Base-by-base conservation (phyloP, 30 jellyfish, hydroid and myxozoan genomes). In the Turritopsis rubra region DNA sequence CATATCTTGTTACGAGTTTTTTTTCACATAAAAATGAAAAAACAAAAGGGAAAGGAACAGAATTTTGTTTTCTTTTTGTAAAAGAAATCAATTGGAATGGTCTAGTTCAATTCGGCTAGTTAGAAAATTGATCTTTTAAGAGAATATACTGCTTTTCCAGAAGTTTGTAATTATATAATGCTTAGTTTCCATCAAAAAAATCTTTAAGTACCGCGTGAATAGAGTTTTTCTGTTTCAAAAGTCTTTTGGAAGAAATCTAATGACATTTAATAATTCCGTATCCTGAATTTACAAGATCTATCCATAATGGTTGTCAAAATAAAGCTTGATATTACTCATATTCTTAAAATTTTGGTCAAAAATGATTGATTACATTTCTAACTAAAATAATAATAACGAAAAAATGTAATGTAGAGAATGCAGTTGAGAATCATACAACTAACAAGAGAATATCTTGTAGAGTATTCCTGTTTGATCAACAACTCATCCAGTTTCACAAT, bases 1-100 rank as follows among this genome's bases (percentile, higher is more conserved):
- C 77, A 68, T 23, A 68, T 68, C 77, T n/a, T 68, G 77, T 68
- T 68, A 68, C 77, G 77, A 1, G 77, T 41, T 41, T 3, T 41
- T n/a, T 41, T 41, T 41, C 60, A 41, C 60, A 41, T 41, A 41
- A 41, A 41, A 41, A 41, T 41, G 60, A 41, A 41, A 41, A 41
- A 41, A 41, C 5, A 41, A 41, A 41, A 41, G 13, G 60, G 13
- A 41, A 41, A 3, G 60, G 60, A 41, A 41, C 5, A 13, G 60
- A 41, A 41, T 41, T 41, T 41, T 3, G 5, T 41, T 41, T 41
- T 41, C 60, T 41, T 41, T 41, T 13, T 41, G 60, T 41, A 41
- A 41, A 41, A 41, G 60, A 41, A 41, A 41, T 41, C 60, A 41
- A 41, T 3, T 41, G 9, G 13, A 41, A 41, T 41, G 13, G 60